These are phyloP conservation scores for Morpho deidamia DNA, from an alignment of 2,888 invertebrate genomes.

Conservation along the genomic window DNA sequence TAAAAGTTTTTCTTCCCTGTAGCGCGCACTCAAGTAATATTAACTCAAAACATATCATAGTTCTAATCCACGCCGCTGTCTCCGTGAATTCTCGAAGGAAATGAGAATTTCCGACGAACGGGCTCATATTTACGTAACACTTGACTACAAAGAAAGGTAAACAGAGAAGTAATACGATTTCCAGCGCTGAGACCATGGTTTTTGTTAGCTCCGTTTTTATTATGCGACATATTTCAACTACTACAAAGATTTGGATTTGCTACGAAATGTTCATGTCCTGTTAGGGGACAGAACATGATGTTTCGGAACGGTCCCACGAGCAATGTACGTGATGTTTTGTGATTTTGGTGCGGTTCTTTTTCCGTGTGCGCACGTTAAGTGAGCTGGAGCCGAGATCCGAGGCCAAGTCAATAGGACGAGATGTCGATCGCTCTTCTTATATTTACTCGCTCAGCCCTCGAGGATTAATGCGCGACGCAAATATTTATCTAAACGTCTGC, in stretches of 20 bases:
- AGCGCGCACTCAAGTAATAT: constrained; percentile 18
- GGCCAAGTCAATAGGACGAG: constrained; percentile 66
- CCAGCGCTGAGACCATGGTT: constrained; percentile 57
- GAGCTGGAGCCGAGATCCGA: constrained; percentile 28
- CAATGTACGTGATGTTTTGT: constrained; percentile 23
- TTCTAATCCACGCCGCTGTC: constrained; percentile 31
- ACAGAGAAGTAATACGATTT: constrained; percentile 75
- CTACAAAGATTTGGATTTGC: constrained; percentile 20
- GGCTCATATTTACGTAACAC: constrained; percentile 74
- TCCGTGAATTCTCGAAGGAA: constrained; percentile 62
- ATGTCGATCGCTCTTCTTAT: constrained; percentile 61
- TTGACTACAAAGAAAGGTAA: constrained; percentile 75
- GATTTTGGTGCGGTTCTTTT: constrained; percentile 19
- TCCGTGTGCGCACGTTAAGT: constrained; percentile 21
- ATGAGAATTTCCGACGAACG: constrained; percentile 68
- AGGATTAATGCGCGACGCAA: constrained; percentile 76
- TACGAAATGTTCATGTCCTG: constrained; percentile 24
- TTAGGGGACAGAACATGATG: constrained; percentile 14
- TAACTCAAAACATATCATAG: constrained; percentile 29
- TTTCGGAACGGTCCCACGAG: constrained; percentile 13
- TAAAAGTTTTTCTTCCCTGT: constrained; percentile 5
- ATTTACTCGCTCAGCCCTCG: constrained; percentile 60
- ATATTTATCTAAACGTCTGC: constrained; percentile 76
- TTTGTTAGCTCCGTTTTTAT: constrained; percentile 31
- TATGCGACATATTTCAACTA: constrained; percentile 37